phyloP scores from a whole-genome alignment of 2,888 invertebrate species.

The Leucozona laternaria region DNA sequence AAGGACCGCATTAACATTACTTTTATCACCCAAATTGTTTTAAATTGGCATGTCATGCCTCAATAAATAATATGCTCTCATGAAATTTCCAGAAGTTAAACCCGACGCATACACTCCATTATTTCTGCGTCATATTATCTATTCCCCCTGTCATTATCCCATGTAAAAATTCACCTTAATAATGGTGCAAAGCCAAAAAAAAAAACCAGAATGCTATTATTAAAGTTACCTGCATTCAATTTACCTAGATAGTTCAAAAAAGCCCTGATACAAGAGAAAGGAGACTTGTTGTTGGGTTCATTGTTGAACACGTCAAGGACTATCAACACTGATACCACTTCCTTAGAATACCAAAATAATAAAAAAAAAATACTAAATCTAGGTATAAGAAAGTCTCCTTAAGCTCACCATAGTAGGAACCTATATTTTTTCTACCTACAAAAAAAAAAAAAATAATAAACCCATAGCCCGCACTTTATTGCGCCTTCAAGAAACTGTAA shows the following conservation, averaged over 20 bases:
- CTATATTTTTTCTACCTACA: slow-evolving; percentile 15
- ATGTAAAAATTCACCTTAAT: slow-evolving; percentile 10
- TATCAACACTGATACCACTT: slow-evolving; percentile 48
- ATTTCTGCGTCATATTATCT: background rate
- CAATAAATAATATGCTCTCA: too few relatives aligned
- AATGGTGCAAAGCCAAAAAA: background rate
- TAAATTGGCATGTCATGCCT: too few relatives aligned
- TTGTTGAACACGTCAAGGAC: slow-evolving; percentile 45
- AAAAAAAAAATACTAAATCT: background rate
- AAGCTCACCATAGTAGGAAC: background rate
- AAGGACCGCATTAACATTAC: too few relatives aligned
- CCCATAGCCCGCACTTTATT: slow-evolving; percentile 33
- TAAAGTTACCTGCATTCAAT: slow-evolving; percentile 63
- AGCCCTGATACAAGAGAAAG: slow-evolving; percentile 41
- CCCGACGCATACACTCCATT: too few relatives aligned
- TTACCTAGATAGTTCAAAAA: slow-evolving; percentile 46
- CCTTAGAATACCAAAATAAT: slow-evolving; percentile 27
- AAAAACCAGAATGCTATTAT: slow-evolving; percentile 26
- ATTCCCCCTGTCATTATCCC: background rate
- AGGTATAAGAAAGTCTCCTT: slow-evolving; percentile 21
- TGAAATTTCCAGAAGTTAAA: too few relatives aligned
- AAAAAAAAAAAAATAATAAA: background rate
- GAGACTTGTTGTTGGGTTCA: slow-evolving; percentile 46
- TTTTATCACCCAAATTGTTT: too few relatives aligned
- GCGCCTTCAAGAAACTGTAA: slow-evolving; percentile 56